phyloP scores from a whole-genome alignment of 2,797 vertebrate species.

The Sebastes flavidus region DNA sequence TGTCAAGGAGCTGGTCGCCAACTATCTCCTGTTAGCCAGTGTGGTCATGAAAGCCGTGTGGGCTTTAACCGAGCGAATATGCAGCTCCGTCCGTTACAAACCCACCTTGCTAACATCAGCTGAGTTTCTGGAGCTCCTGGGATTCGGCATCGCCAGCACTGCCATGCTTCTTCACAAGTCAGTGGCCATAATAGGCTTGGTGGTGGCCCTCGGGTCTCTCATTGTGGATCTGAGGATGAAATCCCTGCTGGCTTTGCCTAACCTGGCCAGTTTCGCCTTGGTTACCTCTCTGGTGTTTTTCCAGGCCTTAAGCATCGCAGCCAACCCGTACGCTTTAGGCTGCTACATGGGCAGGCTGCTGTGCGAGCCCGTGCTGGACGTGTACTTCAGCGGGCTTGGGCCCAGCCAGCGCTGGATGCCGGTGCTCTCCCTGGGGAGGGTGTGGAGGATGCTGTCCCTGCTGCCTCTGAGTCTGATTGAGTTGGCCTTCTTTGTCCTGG shows the following conservation, averaged over 20 bases:
- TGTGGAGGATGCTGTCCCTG: conserved; percentile 91
- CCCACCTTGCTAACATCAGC: conserved; percentile 87
- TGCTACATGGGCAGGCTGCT: conserved; percentile 94
- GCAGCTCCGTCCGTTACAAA: conserved; percentile 85
- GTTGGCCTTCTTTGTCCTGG: conserved; percentile 74
- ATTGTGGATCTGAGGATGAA: conserved; percentile 97
- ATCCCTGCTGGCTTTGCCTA: conserved; percentile 91
- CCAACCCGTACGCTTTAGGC: conserved; percentile 92
- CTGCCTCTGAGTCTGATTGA: conserved; percentile 88
- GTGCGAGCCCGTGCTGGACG: conserved; percentile 92
- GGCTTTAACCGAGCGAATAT: conserved; percentile 91
- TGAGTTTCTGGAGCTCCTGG: conserved; percentile 94
- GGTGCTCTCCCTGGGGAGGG: conserved; percentile 88
- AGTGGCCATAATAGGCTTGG: conserved; percentile 88
- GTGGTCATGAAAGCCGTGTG: conserved; percentile 87
- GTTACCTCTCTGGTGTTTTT: conserved; percentile 90
- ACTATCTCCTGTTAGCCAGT: conserved; percentile 92
- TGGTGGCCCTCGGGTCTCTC: conserved; percentile 88
- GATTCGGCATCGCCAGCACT: conserved; percentile 94
- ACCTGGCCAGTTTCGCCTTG: conserved; percentile 88
- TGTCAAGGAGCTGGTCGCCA: conserved; percentile 91
- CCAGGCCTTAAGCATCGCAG: conserved; percentile 84
- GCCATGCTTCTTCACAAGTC: conserved; percentile 89
- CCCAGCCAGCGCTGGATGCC: conserved; percentile 94
- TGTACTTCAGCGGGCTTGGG: conserved; percentile 94